Base-by-base conservation (phyloP, 2,888 invertebrate species). In the Aphrophora alni region DNA sequence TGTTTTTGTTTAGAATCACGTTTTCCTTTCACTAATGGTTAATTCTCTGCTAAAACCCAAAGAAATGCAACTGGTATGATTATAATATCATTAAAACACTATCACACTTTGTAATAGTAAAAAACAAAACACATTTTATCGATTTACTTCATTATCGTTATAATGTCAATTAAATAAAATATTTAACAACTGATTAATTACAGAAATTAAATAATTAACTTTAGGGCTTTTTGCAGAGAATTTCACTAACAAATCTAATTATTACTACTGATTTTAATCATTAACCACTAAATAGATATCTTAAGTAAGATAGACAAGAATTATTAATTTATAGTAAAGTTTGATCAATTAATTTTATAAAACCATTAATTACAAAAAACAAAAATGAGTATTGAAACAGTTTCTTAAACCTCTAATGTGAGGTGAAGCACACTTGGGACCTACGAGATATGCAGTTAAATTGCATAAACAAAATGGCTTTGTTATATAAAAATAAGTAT, bases 1-100 rank as follows among this genome's bases (percentile, higher is more conserved):
- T 59, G 44, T 72, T 73, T 71, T 51, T n/a, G 25, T 14, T 72
- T 72, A 73, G 71, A 77, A 81, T 81, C 81, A 81, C 81, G 70
- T 75, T 81, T 81, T 81, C 81, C 81, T 81, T 81, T 78, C 78
- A 81, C 81, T 81, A 70, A 59, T 71, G 70, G 78, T 77, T 38
- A 81, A 75, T 78, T 78, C 81, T 81, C 81, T 81, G 81, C 73
- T 73, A 80, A 78, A 75, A 78, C 78, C 81, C 78, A 26, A 81
- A 78, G 33, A 44, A 79, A 38, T 73, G n/a, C 4, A 73, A 27
- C 26, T 12, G 73, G 7, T 73, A 21, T 8, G 1, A 73, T 17
- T 17, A 73, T 12, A 28, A 71, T 25, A 12, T 25, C 5, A 24
- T 44, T 44, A n/a, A 38, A 75, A 75, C 8, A 14, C 38, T 73